A percentile compares a stretch with the other conserved stretches of the same genome.
phyloP scores from a whole-genome alignment of 2,797 vertebrate genomes.

The Columba guinea region DNA sequence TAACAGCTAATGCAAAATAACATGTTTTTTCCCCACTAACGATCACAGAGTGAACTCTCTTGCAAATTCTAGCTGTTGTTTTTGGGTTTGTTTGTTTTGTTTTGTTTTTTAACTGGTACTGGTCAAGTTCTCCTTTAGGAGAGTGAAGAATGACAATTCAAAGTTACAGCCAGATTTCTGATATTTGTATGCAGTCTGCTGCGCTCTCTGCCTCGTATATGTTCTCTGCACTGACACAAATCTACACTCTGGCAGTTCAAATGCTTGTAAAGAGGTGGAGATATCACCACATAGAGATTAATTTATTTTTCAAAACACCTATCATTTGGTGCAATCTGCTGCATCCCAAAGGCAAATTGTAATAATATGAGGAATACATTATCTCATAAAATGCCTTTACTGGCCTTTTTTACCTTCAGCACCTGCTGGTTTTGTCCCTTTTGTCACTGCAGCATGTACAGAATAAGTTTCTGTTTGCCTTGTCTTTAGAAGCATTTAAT shows the following conservation, averaged over 20 bases:
- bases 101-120: neutral
- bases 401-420: constrained; percentile 1
- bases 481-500: neutral
- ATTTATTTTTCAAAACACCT: neutral
- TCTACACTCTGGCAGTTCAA: constrained; percentile 18
- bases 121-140: neutral
- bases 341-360: constrained; percentile 24
- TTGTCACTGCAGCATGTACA: neutral
- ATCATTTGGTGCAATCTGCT: constrained; percentile 8
- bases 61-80: neutral
- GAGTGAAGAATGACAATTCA: neutral
- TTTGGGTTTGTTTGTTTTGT: no score
- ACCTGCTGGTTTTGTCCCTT: neutral
- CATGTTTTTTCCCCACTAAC: neutral
- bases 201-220: neutral
- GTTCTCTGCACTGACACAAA: constrained; percentile 10
- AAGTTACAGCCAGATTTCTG: neutral
- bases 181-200: constrained; percentile 31
- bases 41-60: neutral
- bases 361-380: neutral
- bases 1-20: neutral
- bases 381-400: constrained; percentile 14
- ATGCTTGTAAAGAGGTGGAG: constrained; percentile 16
- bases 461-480: neutral
- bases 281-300: neutral